phyloP scores from a whole-genome alignment of 2,888 invertebrate genomes.

The Pristionchus arcanus region DNA sequence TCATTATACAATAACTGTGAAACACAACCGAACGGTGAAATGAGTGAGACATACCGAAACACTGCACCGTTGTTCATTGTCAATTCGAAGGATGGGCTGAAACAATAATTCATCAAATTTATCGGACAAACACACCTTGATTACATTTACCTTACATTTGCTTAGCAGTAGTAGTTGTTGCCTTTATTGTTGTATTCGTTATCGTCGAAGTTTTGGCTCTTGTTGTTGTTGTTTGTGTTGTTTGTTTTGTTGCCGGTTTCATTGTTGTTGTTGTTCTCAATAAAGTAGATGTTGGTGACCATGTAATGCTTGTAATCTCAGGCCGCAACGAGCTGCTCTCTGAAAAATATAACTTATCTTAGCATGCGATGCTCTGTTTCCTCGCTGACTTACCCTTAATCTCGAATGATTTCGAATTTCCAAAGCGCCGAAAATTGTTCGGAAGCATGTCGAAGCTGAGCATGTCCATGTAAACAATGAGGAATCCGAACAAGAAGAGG shows the following conservation, averaged over 20 bases:
- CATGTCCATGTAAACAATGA: constrained; percentile 14
- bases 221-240: background rate
- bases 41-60: background rate
- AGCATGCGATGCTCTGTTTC: background rate
- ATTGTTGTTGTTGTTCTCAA: too few relatives aligned
- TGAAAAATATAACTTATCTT: too few relatives aligned
- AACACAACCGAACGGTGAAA: background rate
- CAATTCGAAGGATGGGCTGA: too few relatives aligned
- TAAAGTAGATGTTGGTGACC: too few relatives aligned
- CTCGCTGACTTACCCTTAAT: background rate
- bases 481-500: background rate
- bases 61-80: background rate
- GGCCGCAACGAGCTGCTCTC: too few relatives aligned
- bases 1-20: background rate
- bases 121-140: too few relatives aligned
- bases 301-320: background rate
- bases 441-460: constrained; percentile 1
- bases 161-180: too few relatives aligned
- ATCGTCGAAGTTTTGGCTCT: too few relatives aligned
- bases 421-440: background rate
- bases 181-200: background rate
- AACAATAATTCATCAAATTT: too few relatives aligned
- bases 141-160: too few relatives aligned
- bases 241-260: background rate
- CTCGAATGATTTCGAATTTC: background rate